Evolutionary conservation across 2,113 vertebrate species (phyloP).

Genomic region (Xyliphius kryptos): DNA sequence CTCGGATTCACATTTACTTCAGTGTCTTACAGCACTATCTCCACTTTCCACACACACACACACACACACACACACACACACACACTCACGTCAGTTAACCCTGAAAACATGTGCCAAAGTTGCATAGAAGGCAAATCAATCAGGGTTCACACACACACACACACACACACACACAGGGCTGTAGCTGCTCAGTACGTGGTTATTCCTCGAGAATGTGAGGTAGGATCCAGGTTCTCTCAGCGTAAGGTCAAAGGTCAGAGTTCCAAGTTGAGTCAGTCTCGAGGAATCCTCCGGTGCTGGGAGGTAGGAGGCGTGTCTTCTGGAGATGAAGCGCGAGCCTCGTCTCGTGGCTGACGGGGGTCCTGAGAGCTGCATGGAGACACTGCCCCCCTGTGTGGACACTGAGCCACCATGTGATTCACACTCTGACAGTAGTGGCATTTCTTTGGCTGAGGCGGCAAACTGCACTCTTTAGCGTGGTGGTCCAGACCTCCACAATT

Average conservation of each 20-base stretch:
- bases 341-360: constrained; percentile 66
- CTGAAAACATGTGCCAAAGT: no score
- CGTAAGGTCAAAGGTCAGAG: constrained; percentile 46
- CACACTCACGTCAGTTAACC: no score
- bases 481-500: constrained; percentile 98
- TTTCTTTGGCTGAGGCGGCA: constrained; percentile 97
- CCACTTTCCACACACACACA: no score
- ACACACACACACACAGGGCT: no score
- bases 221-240: constrained; percentile 51
- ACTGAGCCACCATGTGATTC: constrained; percentile 92
- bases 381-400: constrained; percentile 74
- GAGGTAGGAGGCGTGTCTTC: constrained; percentile 81
- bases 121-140: no score
- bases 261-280: constrained; percentile 49
- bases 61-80: no score
- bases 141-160: no score
- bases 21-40: no score
- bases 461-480: constrained; percentile 96
- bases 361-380: constrained; percentile 83
- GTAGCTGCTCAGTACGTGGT: no score
- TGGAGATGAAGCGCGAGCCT: constrained; percentile 70
- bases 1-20: no score
- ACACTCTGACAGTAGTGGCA: constrained; percentile 98
- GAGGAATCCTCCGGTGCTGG: constrained; percentile 90
- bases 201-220: no score